Evolutionary conservation across 2,888 invertebrate species (phyloP), one percentile per base, ranked within the genome.

Genomic region (Philaethria dido): DNA sequence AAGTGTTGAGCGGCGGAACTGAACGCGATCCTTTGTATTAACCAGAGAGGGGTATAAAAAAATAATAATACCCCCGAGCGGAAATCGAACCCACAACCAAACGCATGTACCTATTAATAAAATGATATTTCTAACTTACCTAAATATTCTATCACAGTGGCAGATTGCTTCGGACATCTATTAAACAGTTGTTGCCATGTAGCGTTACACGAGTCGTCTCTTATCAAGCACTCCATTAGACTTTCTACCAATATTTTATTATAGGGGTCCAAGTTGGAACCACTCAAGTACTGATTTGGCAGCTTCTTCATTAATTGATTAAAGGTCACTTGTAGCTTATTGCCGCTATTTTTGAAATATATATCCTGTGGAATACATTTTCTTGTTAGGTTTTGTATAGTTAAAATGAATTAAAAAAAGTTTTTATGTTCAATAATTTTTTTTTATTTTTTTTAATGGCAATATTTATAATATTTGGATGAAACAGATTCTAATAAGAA

Each of bases 141-240:
- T 75, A 93, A 92, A 83, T 91, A 93, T 70, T 92, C 92, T 42
- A 96, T 88, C 57, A 96, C 83, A 22, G 95, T 89, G 45, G 95
- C 94, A 20, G 96, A 95, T 77, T 95, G 94, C 68, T 93, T 92
- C 22, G 95, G 90, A 77, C 96, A 93, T 78, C 95, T 95, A 36
- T 93, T 86, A 84, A 96, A 96, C 60, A 95, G 83, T 75, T 95
- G 95, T 75, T 93, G 93, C 96, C 96, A 96, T 0, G 93, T 92
- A 55, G 93, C 93, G 74, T 95, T 95, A 75, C 95, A 94, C 0
- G 94, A 94, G 70, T 93, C 93, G 73, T 96, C 96, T 61, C 88
- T 87, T 25, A 82, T 82, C 47, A 96, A 86, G 78, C 96, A 95
- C 69, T 93, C 93, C 6, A 94, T 85, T 52, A 96, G 82, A 72